Base-by-base conservation (phyloP, 2,888 invertebrate genomes). In the Adelognathus sp. region DNA sequence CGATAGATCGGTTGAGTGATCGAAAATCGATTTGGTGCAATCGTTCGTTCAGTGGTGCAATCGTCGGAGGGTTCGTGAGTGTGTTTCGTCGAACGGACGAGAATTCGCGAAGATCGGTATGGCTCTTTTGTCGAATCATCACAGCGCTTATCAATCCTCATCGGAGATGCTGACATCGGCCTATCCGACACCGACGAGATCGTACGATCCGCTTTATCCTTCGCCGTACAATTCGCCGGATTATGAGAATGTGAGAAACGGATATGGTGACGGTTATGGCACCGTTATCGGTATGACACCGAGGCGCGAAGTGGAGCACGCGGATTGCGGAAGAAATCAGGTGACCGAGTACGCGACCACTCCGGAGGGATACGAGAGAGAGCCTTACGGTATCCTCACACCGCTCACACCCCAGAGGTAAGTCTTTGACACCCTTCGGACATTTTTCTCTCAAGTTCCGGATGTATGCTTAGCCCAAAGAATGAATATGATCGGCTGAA, bases 401-500 rank as follows among this genome's bases (percentile, higher is more conserved):
- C 88, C 90, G 11, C 80, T 87, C 1, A 89, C 90, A 3, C 90
- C 90, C 0, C 91, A 89, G 39, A 87, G 89, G 91, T 91, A 86
- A 83, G 7, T n/a, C n/a, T n/a, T n/a, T n/a, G n/a, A n/a, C n/a
- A n/a, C n/a, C n/a, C n/a, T n/a, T n/a, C n/a, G n/a, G n/a, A n/a
- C n/a, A n/a, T n/a, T n/a, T n/a, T n/a, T n/a, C n/a, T n/a, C n/a
- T n/a, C n/a, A n/a, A n/a, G n/a, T n/a, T n/a, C n/a, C n/a, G n/a
- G n/a, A n/a, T n/a, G n/a, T n/a, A n/a, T n/a, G n/a, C n/a, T n/a
- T n/a, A n/a, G n/a, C n/a, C n/a, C n/a, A n/a, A n/a, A n/a, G n/a
- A n/a, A n/a, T n/a, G n/a, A n/a, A n/a, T n/a, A n/a, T n/a, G n/a
- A n/a, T n/a, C n/a, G n/a, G n/a, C n/a, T n/a, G n/a, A n/a, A n/a